phyloP scores from a whole-genome alignment of 1,140 invertebrate species.

The Kradibia gibbosae region DNA sequence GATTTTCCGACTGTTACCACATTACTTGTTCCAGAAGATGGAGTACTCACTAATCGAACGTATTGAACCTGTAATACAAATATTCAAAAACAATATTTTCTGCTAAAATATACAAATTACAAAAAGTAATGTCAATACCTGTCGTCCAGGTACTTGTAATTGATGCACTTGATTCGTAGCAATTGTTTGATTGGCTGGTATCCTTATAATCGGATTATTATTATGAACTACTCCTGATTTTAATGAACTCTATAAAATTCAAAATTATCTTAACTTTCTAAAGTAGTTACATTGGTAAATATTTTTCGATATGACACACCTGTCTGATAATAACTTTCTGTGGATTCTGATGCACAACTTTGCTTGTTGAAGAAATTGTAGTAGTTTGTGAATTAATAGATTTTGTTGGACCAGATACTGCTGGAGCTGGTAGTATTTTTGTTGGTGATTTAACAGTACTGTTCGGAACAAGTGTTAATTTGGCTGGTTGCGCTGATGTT shows the following conservation, averaged over 20 bases:
- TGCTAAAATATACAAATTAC: constrained; percentile 40
- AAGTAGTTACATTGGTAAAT: constrained; percentile 51
- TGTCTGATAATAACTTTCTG: constrained; percentile 77
- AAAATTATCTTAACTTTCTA: constrained; percentile 55
- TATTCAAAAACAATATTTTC: constrained; percentile 22
- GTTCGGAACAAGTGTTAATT: constrained; percentile 67
- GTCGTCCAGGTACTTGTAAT: constrained; percentile 81
- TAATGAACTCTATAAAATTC: constrained; percentile 64
- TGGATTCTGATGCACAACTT: constrained; percentile 72
- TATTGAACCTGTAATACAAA: constrained; percentile 77
- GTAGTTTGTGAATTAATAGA: constrained; percentile 56
- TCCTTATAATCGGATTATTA: constrained; percentile 77
- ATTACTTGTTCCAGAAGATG: constrained; percentile 65
- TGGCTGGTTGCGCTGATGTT: constrained; percentile 64
- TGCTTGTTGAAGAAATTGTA: constrained; percentile 61
- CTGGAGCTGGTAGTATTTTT: constrained; percentile 81
- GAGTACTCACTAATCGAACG: constrained; percentile 78
- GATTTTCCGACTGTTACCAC: constrained; percentile 69
- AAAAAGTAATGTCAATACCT: constrained; percentile 67
- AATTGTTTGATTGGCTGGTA: constrained; percentile 74
- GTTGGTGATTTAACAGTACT: constrained; percentile 76
- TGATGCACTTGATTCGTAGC: constrained; percentile 77
- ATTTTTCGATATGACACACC: constrained; percentile 69
- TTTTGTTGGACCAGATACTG: constrained; percentile 68
- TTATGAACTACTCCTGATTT: constrained; percentile 68